Evolutionary conservation across 2,797 vertebrate genomes (phyloP).

Genomic region (Gadopsis marmoratus): DNA sequence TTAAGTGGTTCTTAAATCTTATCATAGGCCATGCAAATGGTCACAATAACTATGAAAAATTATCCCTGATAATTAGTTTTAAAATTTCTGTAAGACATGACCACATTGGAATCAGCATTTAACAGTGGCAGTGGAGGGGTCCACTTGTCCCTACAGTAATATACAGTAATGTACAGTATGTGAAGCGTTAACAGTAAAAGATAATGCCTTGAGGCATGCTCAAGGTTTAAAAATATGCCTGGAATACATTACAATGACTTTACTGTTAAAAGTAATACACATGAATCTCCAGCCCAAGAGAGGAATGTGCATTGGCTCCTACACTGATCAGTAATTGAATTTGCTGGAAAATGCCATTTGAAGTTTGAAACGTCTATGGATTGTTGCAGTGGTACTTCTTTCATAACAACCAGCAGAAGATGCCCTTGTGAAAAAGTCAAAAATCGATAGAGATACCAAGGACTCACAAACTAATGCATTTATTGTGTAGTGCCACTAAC

Average conservation of each 20-base stretch:
- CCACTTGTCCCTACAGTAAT: background rate
- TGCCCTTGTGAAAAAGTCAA: constrained; percentile 46
- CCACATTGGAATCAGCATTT: background rate
- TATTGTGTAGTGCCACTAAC: constrained; percentile 50
- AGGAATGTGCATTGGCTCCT: background rate
- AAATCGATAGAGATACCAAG: constrained; percentile 64
- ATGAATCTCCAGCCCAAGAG: background rate
- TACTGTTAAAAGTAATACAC: background rate
- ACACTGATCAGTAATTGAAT: constrained; percentile 16
- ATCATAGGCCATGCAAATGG: background rate
- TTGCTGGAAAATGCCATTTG: background rate
- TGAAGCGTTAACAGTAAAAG: background rate
- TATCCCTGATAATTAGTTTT: too few species aligned
- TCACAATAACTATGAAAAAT: background rate
- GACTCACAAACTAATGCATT: constrained; percentile 59
- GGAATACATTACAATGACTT: background rate
- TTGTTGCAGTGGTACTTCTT: background rate
- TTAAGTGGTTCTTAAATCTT: too few species aligned
- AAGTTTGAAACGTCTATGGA: constrained; percentile 11
- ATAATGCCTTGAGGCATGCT: too few species aligned
- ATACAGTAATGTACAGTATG: background rate
- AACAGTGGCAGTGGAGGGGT: background rate
- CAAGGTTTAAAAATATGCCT: background rate
- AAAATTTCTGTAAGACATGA: background rate
- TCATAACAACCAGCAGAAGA: constrained; percentile 46